Evolutionary conservation across 2,888 invertebrate genomes (phyloP).

Genomic region (Prosapia bicincta): DNA sequence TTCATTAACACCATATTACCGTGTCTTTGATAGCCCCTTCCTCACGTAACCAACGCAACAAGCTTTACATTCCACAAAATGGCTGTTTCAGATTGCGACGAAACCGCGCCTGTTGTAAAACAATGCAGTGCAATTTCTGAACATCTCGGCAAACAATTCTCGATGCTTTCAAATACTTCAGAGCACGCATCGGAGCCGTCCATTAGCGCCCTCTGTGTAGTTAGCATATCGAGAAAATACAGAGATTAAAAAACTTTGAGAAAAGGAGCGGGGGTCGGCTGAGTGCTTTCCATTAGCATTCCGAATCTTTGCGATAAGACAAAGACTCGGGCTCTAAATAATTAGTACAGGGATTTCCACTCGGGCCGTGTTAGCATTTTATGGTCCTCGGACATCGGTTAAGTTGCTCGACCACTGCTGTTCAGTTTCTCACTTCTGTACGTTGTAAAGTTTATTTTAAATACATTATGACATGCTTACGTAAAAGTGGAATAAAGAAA

Average conservation of each 20-base stretch:
- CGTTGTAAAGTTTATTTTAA: too few relatives aligned
- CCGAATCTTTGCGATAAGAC: background rate
- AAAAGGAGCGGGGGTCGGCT: background rate
- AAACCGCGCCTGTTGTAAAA: too few relatives aligned
- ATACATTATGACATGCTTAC: too few relatives aligned
- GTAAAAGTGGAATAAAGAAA: too few relatives aligned
- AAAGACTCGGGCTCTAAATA: background rate
- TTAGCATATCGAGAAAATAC: background rate
- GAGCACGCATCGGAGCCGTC: background rate
- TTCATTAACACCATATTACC: too few relatives aligned
- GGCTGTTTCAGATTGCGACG: too few relatives aligned
- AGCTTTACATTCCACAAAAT: too few relatives aligned
- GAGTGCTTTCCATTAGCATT: background rate
- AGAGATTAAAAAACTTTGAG: background rate
- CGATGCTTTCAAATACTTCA: background rate
- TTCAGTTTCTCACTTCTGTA: background rate
- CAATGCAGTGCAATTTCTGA: too few relatives aligned
- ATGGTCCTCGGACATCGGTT: background rate
- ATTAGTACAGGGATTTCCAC: background rate
- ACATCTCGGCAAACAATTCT: too few relatives aligned
- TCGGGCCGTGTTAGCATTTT: background rate
- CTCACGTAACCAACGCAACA: too few relatives aligned
- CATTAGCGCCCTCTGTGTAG: background rate
- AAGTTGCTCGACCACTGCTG: background rate
- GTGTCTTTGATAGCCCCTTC: too few relatives aligned